These are phyloP conservation scores for Galleria mellonella DNA, from an alignment of 1,140 invertebrate species.

Conservation along the genomic window DNA sequence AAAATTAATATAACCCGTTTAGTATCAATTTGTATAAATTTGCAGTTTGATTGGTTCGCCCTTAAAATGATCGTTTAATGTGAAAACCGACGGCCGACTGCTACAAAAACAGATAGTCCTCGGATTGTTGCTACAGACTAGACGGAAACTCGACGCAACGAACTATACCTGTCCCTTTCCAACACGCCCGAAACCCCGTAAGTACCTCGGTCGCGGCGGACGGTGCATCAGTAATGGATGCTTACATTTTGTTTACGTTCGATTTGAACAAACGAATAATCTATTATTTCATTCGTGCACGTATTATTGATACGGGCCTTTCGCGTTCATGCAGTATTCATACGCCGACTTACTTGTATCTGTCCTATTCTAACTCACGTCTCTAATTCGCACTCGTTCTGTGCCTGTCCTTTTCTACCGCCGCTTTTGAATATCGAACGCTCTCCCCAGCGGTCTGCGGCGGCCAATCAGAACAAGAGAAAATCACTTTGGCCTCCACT, in stretches of 20 bases:
- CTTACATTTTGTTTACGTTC: slow-evolving; percentile 71
- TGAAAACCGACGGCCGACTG: slow-evolving; percentile 64
- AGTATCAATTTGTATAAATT: slow-evolving; percentile 74
- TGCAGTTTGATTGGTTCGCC: slow-evolving; percentile 70
- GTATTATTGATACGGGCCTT: slow-evolving; percentile 69
- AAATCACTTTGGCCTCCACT: slow-evolving; percentile 53
- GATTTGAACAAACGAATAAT: slow-evolving; percentile 73
- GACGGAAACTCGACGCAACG: slow-evolving; percentile 5
- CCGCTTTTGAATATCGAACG: slow-evolving; percentile 37
- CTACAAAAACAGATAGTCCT: slow-evolving; percentile 61
- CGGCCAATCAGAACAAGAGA: slow-evolving; percentile 40
- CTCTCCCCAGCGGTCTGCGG: neutral
- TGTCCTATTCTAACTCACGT: slow-evolving; percentile 29
- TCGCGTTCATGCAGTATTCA: slow-evolving; percentile 62
- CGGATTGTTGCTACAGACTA: slow-evolving; percentile 34
- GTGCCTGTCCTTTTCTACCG: slow-evolving; percentile 24
- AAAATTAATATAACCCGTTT: slow-evolving; percentile 74
- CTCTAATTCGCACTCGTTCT: neutral
- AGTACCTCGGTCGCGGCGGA: slow-evolving; percentile 12
- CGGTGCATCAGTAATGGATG: slow-evolving; percentile 56
- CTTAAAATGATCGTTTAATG: slow-evolving; percentile 71
- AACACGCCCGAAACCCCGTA: slow-evolving; percentile 3
- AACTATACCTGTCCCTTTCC: slow-evolving; percentile 34
- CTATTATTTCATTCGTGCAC: slow-evolving; percentile 73
- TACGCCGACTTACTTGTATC: slow-evolving; percentile 18